Evolutionary conservation across 2,797 vertebrate species (phyloP).

Genomic region (Phrynocephalus vlangalii): DNA sequence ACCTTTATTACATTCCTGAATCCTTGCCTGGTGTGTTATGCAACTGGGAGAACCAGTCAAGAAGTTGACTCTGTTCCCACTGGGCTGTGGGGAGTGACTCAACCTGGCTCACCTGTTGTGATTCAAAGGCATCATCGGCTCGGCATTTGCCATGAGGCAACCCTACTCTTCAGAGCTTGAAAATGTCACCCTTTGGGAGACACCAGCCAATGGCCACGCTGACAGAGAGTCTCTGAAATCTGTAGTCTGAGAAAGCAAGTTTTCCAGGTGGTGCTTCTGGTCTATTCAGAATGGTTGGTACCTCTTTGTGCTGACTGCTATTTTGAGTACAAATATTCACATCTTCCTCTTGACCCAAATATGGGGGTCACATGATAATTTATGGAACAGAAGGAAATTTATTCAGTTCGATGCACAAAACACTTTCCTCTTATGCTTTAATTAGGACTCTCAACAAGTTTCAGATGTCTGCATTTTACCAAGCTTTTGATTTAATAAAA

Average conservation of each 20-base stretch:
- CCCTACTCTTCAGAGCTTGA: slow-evolving; percentile 37
- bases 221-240: no score
- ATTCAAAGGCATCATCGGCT: slow-evolving; percentile 56
- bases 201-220: no score
- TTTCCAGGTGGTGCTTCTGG: no score
- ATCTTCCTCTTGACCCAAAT: not conserved
- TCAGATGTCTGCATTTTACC: fast-evolving
- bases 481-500: slow-evolving; percentile 40
- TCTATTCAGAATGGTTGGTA: slow-evolving; percentile 46
- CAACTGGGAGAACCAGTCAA: slow-evolving; percentile 20
- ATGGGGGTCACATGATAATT: slow-evolving; percentile 47
- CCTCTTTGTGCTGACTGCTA: not conserved
- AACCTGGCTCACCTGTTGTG: slow-evolving; percentile 55
- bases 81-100: slow-evolving; percentile 50
- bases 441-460: not conserved
- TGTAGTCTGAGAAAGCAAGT: no score
- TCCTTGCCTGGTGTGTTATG: slow-evolving; percentile 39
- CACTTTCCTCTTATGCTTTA: slow-evolving; percentile 7
- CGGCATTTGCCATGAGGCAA: slow-evolving; percentile 35
- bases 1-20: slow-evolving; percentile 35
- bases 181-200: no score
- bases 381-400: not conserved
- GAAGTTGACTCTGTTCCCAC: slow-evolving; percentile 6
- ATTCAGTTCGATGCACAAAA: not conserved
- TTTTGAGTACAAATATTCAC: slow-evolving; percentile 4